Conservation (phyloP, 1,140 invertebrate genomes). For the Eumeta japonica region DNA sequence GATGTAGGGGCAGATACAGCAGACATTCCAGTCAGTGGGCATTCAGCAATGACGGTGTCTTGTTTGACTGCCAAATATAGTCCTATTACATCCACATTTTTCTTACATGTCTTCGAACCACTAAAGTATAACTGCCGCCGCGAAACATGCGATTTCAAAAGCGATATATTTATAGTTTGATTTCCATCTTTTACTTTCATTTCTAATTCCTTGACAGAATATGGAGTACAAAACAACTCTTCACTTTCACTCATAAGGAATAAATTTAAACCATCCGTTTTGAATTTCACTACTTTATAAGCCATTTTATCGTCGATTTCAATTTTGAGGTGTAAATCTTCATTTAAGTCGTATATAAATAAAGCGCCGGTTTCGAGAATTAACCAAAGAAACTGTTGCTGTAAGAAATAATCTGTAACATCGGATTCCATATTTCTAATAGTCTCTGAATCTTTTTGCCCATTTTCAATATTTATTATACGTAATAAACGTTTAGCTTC, state of each 20-base stretch:
- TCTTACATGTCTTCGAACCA: slow-evolving; percentile 12
- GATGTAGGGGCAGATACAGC: slow-evolving; percentile 14
- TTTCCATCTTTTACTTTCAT: slow-evolving; percentile 16
- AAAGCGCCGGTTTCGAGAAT: slow-evolving; percentile 28
- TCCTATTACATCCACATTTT: too few relatives aligned
- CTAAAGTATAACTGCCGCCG: slow-evolving; percentile 4
- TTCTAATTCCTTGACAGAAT: slow-evolving; percentile 17
- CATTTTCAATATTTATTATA: too few relatives aligned
- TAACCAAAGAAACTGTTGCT: slow-evolving; percentile 30
- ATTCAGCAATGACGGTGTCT: slow-evolving; percentile 23
- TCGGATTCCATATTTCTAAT: too few relatives aligned
- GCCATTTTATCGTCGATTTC: slow-evolving; percentile 21
- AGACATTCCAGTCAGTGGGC: slow-evolving; percentile 25
- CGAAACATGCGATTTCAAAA: slow-evolving; percentile 22
- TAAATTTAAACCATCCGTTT: slow-evolving; percentile 17
- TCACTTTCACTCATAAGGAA: slow-evolving; percentile 36
- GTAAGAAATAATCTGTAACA: slow-evolving; percentile 21
- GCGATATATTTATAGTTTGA: slow-evolving; percentile 15
- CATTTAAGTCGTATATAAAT: slow-evolving; percentile 21
- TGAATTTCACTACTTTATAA: slow-evolving; percentile 27
- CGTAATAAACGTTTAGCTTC: too few relatives aligned
- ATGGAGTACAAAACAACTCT: slow-evolving; percentile 23
- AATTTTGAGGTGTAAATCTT: slow-evolving; percentile 19
- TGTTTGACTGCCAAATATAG: slow-evolving; percentile 19
- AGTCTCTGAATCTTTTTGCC: too few relatives aligned